Conservation (phyloP, 2,113 vertebrate species). For the Meleagris gallopavo region DNA sequence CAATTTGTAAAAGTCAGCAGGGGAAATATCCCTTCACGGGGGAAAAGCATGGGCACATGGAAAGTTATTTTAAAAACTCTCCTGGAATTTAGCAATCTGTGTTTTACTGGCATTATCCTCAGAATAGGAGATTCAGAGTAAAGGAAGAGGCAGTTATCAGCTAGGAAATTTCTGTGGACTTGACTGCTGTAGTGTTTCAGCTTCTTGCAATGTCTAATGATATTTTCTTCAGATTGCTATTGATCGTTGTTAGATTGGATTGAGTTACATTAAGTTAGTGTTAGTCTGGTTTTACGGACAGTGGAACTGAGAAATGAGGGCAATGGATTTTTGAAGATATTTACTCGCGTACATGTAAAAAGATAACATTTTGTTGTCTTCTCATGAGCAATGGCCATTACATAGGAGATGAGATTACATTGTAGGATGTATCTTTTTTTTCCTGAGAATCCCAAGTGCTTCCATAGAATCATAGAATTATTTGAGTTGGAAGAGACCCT, state of each 20-base stretch:
- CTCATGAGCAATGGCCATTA: not conserved
- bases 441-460: not conserved
- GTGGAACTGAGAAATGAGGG: not conserved
- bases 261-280: not conserved
- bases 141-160: not conserved
- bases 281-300: not conserved
- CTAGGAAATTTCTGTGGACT: not conserved
- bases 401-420: not conserved
- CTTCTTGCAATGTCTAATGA: not conserved
- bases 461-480: not conserved
- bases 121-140: not conserved
- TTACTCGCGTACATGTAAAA: not conserved
- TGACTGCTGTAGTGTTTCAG: not conserved
- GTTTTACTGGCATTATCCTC: not conserved
- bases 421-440: not conserved
- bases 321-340: not conserved
- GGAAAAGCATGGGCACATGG: not conserved
- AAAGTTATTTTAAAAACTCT: constrained; percentile 9
- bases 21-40: not conserved
- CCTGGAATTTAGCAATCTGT: not conserved
- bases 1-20: not conserved
- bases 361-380: not conserved
- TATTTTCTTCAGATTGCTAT: not conserved
- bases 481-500: no score
- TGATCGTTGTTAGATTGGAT: constrained; percentile 6